Base-by-base conservation (phyloP, 1,140 invertebrate species). In the Drosophila baimaii region DNA sequence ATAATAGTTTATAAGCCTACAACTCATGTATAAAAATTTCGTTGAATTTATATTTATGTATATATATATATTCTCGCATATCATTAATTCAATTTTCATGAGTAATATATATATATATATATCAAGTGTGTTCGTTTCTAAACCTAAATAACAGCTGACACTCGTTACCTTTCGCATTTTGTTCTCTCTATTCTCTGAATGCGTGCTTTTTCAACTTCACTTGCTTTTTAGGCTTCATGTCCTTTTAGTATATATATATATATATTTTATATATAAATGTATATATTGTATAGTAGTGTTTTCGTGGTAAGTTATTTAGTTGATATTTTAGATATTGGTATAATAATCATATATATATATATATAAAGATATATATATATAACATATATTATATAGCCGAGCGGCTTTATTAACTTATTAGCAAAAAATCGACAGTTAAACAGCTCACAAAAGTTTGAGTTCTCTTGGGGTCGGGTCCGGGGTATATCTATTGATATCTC, bases 381-480 rank as follows among this genome's bases (percentile, higher is more conserved):
- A 78, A 71, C 63, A 63, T 76, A 47, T 56, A 54, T 17, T 76
- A 47, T 56, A 54, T 17, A 41, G 55, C 59, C 69, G 46, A 64
- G 33, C 21, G 58, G 71, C 71, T 47, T 21, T 52, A 33, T 33
- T 78, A 69, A 71, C 82, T 86, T 88, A 88, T 88, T 89, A 73
- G 79, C 79, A 88, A 90, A 88, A 85, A 89, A 89, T 89, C 84
- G 84, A 89, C 84, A 89, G 84, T 89, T 89, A 74, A 89, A 89
- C 84, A 90, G 84, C 85, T 80, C 77, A 61, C 75, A 82, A 78
- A 71, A 71, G 68, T 71, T 71, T 71, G 64, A 81, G 66, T 81
- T 80, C 47, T 58, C 49, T 79, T 35, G 61, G 74, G 57, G 27
- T 59, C 55, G 56, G 61, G 55, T 77, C 63, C 13, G 27, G 43